These are phyloP conservation scores for Drosophila atripex DNA, from an alignment of 2,888 invertebrate species.

Conservation along the genomic window DNA sequence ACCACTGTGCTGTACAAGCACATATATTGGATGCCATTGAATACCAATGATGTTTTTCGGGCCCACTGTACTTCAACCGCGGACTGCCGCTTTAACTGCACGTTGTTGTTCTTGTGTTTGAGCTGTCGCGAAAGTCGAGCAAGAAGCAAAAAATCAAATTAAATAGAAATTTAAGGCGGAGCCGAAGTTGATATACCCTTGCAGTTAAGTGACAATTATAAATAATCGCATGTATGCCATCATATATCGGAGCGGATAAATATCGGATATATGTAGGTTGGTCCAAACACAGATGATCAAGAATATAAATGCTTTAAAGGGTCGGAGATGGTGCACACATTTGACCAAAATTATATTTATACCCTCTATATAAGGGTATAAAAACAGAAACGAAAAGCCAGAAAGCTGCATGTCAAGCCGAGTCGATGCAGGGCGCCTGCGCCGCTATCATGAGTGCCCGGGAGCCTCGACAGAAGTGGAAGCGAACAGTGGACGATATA, in stretches of 20 bases:
- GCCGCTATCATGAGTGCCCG: slow-evolving; percentile 14
- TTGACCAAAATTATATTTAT: no score
- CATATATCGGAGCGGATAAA: no score
- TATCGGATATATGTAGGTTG: no score
- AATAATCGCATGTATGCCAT: no score
- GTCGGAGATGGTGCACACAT: no score
- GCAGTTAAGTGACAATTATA: no score
- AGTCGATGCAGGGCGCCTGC: slow-evolving; percentile 57
- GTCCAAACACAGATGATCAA: no score
- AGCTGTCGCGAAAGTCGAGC: slow-evolving; percentile 65
- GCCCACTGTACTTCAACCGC: slow-evolving; percentile 34
- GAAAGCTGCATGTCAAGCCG: slow-evolving; percentile 31
- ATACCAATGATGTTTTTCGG: not conserved
- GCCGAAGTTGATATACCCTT: no score
- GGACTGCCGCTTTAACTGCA: no score
- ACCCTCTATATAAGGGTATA: not conserved
- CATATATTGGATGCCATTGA: not conserved
- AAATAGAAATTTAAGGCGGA: not conserved
- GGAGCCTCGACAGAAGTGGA: slow-evolving; percentile 41
- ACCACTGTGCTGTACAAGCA: not conserved
- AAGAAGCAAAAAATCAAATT: slow-evolving; percentile 18
- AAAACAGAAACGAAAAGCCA: slow-evolving; percentile 43
- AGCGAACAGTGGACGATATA: slow-evolving; percentile 10
- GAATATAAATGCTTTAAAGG: no score
- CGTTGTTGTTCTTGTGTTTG: slow-evolving; percentile 31